These are phyloP conservation scores for Philaenus spumarius DNA, from an alignment of 1,140 invertebrate genomes.

Conservation along the genomic window DNA sequence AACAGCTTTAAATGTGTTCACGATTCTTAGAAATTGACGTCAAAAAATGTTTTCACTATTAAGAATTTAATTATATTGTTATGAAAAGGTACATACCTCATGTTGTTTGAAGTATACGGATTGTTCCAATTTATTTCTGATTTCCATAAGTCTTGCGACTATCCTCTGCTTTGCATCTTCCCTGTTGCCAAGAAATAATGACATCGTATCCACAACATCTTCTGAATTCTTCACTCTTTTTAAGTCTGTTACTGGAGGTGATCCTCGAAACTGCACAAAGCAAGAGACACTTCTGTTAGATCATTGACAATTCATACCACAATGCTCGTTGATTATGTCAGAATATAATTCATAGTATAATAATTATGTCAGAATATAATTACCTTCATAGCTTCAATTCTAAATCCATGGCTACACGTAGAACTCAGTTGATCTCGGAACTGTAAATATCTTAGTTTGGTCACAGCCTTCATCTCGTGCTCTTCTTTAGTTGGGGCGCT, in stretches of 20 bases:
- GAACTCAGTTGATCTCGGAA: slow-evolving; percentile 92
- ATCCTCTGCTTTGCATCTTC: slow-evolving; percentile 60
- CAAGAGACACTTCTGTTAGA: no score
- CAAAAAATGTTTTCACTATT: neutral
- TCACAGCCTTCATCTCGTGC: slow-evolving; percentile 68
- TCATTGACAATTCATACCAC: neutral
- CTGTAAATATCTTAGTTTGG: slow-evolving; percentile 91
- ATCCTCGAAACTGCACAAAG: slow-evolving; percentile 49
- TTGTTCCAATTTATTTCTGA: slow-evolving; percentile 70
- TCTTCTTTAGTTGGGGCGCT: slow-evolving; percentile 78
- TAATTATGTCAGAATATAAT: no score
- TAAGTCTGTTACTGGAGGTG: slow-evolving; percentile 64
- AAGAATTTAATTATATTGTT: slow-evolving; percentile 7
- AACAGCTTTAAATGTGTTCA: neutral
- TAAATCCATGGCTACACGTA: slow-evolving; percentile 84
- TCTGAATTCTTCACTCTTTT: slow-evolving; percentile 68
- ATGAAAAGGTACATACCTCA: slow-evolving; percentile 55
- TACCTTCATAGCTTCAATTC: slow-evolving; percentile 93
- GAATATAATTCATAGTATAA: no score
- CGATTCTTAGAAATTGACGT: neutral
- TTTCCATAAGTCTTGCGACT: slow-evolving; percentile 63
- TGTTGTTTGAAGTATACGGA: slow-evolving; percentile 84
- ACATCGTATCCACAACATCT: slow-evolving; percentile 72
- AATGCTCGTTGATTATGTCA: neutral
- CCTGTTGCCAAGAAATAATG: slow-evolving; percentile 64